phyloP scores from a whole-genome alignment of 2,888 invertebrate species.

The Opisthograptis luteolata region DNA sequence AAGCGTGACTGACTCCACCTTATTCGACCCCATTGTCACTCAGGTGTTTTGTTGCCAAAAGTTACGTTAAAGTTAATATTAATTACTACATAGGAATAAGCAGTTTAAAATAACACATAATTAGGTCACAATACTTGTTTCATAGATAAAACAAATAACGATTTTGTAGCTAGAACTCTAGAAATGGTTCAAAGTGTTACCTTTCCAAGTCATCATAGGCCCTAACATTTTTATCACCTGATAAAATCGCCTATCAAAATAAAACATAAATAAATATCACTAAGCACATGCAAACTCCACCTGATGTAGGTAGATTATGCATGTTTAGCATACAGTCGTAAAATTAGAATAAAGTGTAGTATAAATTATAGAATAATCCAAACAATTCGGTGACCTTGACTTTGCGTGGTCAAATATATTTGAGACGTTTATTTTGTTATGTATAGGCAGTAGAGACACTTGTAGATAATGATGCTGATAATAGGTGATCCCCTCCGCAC shows the following conservation, averaged over 20 bases:
- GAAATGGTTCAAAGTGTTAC: too few species aligned
- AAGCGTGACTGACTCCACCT: too few species aligned
- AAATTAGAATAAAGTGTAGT: slow-evolving; percentile 22
- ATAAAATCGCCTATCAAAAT: slow-evolving; percentile 3
- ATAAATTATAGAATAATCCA: slow-evolving; percentile 19
- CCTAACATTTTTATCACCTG: not conserved
- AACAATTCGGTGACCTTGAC: slow-evolving; percentile 21
- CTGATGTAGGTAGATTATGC: slow-evolving; percentile 16
- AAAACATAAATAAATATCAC: slow-evolving; percentile 10
- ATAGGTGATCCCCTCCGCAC: too few species aligned
- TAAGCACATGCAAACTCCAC: slow-evolving; percentile 12
- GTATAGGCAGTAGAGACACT: not conserved
- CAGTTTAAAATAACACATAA: too few species aligned
- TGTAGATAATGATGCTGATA: not conserved
- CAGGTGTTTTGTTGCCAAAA: too few species aligned
- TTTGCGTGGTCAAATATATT: slow-evolving; percentile 13
- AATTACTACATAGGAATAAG: too few species aligned
- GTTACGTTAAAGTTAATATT: too few species aligned
- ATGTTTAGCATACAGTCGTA: slow-evolving; percentile 16
- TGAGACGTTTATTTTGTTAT: not conserved
- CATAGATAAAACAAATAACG: too few species aligned
- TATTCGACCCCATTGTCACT: too few species aligned
- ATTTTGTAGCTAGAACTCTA: too few species aligned
- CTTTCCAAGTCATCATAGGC: not conserved
- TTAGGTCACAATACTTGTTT: too few species aligned